A percentile compares a stretch with the other conserved stretches of the same genome.
Conservation (phyloP, 2,888 invertebrate species). For the Microdon myrmicae region DNA sequence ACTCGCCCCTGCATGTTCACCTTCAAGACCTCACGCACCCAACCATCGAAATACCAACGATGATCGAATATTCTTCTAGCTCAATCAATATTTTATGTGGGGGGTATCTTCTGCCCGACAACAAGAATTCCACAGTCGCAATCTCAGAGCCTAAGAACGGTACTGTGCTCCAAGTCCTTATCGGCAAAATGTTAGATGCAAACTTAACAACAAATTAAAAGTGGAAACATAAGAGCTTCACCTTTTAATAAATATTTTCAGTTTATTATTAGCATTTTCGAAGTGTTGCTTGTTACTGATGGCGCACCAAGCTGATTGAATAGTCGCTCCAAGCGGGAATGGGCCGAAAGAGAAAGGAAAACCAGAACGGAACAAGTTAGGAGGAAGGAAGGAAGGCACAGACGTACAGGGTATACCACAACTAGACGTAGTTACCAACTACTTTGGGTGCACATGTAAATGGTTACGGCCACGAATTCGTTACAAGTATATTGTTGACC, state of each 20-base stretch:
- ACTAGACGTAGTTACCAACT: too few relatives aligned
- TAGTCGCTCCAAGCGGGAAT: neutral
- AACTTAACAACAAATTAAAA: neutral
- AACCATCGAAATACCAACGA: too few relatives aligned
- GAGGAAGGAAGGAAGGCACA: too few relatives aligned
- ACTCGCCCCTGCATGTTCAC: too few relatives aligned
- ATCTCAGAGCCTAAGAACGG: neutral
- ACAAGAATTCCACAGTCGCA: neutral
- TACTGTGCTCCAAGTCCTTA: neutral
- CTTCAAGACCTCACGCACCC: too few relatives aligned
- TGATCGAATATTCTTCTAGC: too few relatives aligned
- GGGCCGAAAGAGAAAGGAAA: conserved; percentile 5
- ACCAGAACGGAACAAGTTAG: neutral
- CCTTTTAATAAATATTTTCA: conserved; percentile 3
- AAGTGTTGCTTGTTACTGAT: neutral
- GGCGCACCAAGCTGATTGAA: neutral
- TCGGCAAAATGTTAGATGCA: neutral
- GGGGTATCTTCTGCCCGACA: too few relatives aligned
- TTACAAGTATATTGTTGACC: too few relatives aligned
- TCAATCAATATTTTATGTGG: too few relatives aligned
- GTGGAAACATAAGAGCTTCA: conserved; percentile 4
- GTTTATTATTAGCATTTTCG: neutral
- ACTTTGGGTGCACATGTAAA: too few relatives aligned
- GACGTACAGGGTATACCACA: too few relatives aligned
- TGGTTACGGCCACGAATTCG: too few relatives aligned